Evolutionary conservation across 2,113 vertebrate genomes (phyloP).

Genomic region (Willisornis vidua): DNA sequence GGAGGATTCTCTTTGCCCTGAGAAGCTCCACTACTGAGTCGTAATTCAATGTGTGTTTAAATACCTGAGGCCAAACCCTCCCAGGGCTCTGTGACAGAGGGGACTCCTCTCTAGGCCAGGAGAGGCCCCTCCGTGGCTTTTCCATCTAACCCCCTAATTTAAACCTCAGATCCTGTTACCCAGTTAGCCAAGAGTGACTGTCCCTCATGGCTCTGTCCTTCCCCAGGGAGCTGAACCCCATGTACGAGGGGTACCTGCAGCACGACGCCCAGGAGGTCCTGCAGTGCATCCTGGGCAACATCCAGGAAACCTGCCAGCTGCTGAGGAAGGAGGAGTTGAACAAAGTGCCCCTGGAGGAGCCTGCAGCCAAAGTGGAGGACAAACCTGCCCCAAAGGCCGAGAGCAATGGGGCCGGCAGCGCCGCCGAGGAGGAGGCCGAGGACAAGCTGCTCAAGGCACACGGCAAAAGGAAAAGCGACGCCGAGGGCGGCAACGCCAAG

Average conservation of each 20-base stretch:
- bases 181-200: not conserved
- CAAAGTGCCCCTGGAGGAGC: conserved; percentile 51
- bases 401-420: not conserved
- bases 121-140: not conserved
- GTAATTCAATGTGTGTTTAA: not conserved
- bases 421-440: conserved; percentile 52
- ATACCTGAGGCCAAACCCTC: not conserved
- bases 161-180: not conserved
- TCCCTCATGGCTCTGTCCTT: not conserved
- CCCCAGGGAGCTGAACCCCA: conserved; percentile 93
- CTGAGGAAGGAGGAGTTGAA: conserved; percentile 87
- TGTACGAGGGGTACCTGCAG: conserved; percentile 97
- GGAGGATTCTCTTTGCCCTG: not conserved
- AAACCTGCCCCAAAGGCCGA: not conserved
- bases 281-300: conserved; percentile 94
- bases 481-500: conserved; percentile 88
- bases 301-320: conserved; percentile 92
- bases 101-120: not conserved
- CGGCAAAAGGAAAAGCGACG: conserved; percentile 92
- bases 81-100: not conserved
- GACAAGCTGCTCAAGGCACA: conserved; percentile 74
- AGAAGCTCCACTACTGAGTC: not conserved
- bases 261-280: conserved; percentile 98
- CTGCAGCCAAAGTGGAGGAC: conserved; percentile 38
- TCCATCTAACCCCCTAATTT: not conserved